Percentiles rank a stretch among this genome's conserved stretches.
These are phyloP conservation scores for Notarius quadriscutis DNA, from an alignment of 2,113 vertebrate species.

Conservation along the genomic window DNA sequence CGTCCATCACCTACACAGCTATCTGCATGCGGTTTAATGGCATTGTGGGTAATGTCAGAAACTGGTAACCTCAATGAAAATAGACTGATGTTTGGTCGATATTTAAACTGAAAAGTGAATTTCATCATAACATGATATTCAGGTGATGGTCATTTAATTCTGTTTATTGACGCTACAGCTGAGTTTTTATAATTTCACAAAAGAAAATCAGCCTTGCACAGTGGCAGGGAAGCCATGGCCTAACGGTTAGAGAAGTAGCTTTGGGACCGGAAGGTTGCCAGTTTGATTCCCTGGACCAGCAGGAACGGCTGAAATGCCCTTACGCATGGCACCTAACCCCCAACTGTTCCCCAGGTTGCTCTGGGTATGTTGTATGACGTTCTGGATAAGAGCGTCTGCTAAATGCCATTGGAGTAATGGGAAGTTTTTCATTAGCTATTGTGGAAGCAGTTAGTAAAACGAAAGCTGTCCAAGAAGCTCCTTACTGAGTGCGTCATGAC, in stretches of 20 bases:
- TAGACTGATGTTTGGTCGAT: neutral
- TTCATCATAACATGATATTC: too few relatives aligned
- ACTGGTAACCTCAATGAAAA: too few relatives aligned
- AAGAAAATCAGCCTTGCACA: neutral
- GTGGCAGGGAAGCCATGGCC: too few relatives aligned
- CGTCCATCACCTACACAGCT: neutral
- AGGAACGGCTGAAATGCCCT: too few relatives aligned
- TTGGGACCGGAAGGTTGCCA: too few relatives aligned
- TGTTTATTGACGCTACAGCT: neutral
- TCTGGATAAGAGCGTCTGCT: too few relatives aligned
- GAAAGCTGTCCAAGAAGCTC: neutral
- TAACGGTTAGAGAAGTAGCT: neutral
- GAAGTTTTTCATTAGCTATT: neutral
- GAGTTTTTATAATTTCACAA: neutral
- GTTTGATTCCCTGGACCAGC: too few relatives aligned
- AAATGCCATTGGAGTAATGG: neutral
- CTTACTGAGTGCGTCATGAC: neutral
- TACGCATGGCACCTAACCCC: too few relatives aligned
- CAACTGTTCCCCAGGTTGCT: too few relatives aligned
- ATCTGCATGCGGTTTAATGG: neutral
- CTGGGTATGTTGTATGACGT: too few relatives aligned
- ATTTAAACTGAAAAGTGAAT: neutral
- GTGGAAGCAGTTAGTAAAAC: neutral
- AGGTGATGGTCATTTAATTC: neutral
- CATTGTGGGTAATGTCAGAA: neutral